Percentiles rank a stretch among this genome's conserved stretches.
Conservation (phyloP, 2,797 vertebrate genomes). For the Australoheros facetus region DNA sequence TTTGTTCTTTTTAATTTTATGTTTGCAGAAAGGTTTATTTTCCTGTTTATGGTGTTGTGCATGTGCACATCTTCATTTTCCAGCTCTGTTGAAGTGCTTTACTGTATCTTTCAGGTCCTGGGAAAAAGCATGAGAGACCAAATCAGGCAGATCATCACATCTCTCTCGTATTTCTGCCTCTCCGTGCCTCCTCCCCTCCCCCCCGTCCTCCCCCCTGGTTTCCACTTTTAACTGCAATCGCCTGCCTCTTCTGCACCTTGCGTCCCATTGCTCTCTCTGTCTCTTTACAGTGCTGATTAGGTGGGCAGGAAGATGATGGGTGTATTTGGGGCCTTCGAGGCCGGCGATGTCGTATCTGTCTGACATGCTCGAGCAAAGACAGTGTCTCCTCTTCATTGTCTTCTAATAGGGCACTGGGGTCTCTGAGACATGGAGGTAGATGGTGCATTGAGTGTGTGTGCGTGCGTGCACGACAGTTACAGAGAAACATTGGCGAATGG, state of each 20-base stretch:
- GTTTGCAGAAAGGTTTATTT: slow-evolving; percentile 3
- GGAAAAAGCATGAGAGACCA: slow-evolving; percentile 25
- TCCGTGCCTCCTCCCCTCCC: slow-evolving; percentile 7
- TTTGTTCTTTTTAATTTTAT: not conserved
- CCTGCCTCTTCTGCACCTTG: slow-evolving; percentile 30
- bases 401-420: slow-evolving; percentile 55
- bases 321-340: slow-evolving; percentile 53
- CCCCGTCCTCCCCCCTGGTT: slow-evolving; percentile 16
- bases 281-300: slow-evolving; percentile 50
- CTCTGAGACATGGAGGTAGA: slow-evolving; percentile 33
- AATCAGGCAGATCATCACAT: slow-evolving; percentile 49
- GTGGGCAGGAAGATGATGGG: slow-evolving; percentile 58
- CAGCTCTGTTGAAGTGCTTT: slow-evolving; percentile 14
- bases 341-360: slow-evolving; percentile 51
- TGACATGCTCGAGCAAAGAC: slow-evolving; percentile 61
- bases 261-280: slow-evolving; percentile 31
- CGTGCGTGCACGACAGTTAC: slow-evolving; percentile 7
- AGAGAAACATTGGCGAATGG: slow-evolving; percentile 38
- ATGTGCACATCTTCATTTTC: not conserved
- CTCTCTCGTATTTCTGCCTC: slow-evolving; percentile 22
- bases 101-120: slow-evolving; percentile 4
- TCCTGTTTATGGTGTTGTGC: not conserved
- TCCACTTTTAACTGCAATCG: slow-evolving; percentile 54
- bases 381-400: slow-evolving; percentile 49
- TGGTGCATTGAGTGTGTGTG: slow-evolving; percentile 3